phyloP scores from a whole-genome alignment of 2,888 invertebrate genomes.

The Mesorhabditis spiculigera region DNA sequence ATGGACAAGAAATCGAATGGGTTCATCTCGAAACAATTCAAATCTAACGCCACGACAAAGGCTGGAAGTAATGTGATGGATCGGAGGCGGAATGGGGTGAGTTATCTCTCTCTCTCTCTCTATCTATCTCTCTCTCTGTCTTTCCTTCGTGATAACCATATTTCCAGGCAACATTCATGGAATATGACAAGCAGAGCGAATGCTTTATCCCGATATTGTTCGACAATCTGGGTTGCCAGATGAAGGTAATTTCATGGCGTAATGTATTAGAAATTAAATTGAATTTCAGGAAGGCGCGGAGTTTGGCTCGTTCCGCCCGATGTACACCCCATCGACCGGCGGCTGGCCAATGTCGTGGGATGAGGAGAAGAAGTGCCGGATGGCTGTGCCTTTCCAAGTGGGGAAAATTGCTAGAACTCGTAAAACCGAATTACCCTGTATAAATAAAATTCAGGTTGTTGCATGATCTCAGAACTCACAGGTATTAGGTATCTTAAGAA shows the following conservation, averaged over 20 bases:
- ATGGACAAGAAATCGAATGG: slow-evolving; percentile 41
- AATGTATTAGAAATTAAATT: neutral
- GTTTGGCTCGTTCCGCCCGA: slow-evolving; percentile 43
- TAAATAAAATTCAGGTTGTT: too few relatives aligned
- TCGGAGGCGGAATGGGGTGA: slow-evolving; percentile 24
- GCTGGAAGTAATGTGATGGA: slow-evolving; percentile 51
- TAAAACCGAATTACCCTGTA: too few relatives aligned
- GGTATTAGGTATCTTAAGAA: too few relatives aligned
- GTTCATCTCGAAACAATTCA: slow-evolving; percentile 48
- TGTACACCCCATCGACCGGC: slow-evolving; percentile 35
- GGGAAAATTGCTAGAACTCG: too few relatives aligned
- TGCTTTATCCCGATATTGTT: slow-evolving; percentile 38
- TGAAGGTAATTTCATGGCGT: neutral
- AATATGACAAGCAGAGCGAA: slow-evolving; percentile 24
- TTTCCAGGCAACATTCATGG: neutral
- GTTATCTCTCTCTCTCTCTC: neutral
- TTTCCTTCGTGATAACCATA: neutral
- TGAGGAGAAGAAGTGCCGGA: slow-evolving; percentile 43
- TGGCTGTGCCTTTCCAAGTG: slow-evolving; percentile 47
- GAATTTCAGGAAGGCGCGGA: neutral
- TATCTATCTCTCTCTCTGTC: neutral
- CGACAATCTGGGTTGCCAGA: slow-evolving; percentile 9
- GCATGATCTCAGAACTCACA: too few relatives aligned
- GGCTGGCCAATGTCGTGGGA: slow-evolving; percentile 42
- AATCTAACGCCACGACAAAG: slow-evolving; percentile 37